Evolutionary conservation across 1,140 invertebrate genomes (phyloP), one percentile per base, ranked within the genome.

Genomic region (Habropoda laboriosa): DNA sequence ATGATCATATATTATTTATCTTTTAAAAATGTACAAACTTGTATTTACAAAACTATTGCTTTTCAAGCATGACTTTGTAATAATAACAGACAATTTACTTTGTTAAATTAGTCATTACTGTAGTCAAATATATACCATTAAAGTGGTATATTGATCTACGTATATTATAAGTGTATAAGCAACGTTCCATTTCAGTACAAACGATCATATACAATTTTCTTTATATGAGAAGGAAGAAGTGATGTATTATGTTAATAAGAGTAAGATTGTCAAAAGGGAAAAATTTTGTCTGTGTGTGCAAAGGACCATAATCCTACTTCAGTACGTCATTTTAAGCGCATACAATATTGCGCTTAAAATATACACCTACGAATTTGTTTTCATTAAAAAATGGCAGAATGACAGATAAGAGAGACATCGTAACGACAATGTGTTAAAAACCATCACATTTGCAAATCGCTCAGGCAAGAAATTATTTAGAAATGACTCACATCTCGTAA

Each of bases 31-130:
- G 81, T 87, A 89, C 77, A 89, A 87, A 88, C 27, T 77, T 58
- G 63, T 87, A 87, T 87, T 76, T 89, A 87, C 88, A 89, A 85
- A 85, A 88, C 71, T 86, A 76, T 71, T 80, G 77, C 58, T 76
- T 45, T 85, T 45, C 63, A 68, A 85, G 77, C 79, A 81, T 80
- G 71, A 80, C 53, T 87, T 51, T 75, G 49, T 60, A 83, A 84
- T 60, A 42, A 49, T 85, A 73, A 82, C 71, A 71, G 21, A 81
- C 30, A 82, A 73, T 81, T 79, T 82, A 86, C 61, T 75, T 67
- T 58, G 51, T 53, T 58, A 72, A 77, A 78, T 58, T 67, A 82
- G 67, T 57, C 70, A 40, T 68, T 84, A 42, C 64, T 79, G 10
- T 79, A 68, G 7, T 76, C 45, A 77, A 45, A 30, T 61, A 55